These are phyloP conservation scores for Hiodon tergisus DNA, from an alignment of 2,113 vertebrate genomes.

Conservation along the genomic window DNA sequence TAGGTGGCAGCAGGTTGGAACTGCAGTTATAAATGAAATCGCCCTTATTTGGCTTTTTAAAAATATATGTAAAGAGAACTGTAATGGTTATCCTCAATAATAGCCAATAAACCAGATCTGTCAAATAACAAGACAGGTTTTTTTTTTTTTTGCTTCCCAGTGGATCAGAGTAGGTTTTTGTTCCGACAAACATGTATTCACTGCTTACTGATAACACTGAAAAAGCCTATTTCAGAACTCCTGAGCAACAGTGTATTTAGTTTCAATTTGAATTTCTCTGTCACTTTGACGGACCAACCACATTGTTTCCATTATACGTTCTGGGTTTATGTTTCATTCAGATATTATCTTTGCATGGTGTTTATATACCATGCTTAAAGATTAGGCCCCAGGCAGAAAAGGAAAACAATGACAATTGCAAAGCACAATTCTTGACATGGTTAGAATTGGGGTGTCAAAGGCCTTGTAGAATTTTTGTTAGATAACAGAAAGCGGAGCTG, in stretches of 20 bases:
- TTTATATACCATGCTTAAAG: neutral
- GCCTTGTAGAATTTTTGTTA: neutral
- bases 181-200: too few species aligned
- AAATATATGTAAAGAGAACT: too few species aligned
- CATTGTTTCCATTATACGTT: neutral
- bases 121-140: too few species aligned
- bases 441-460: neutral
- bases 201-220: too few species aligned
- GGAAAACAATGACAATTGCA: neutral
- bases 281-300: neutral
- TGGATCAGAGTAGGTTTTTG: too few species aligned
- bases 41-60: too few species aligned
- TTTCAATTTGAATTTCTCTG: neutral
- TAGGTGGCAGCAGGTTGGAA: too few species aligned
- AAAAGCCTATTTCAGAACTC: too few species aligned
- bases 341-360: neutral
- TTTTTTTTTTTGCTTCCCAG: too few species aligned
- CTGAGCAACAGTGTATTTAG: neutral
- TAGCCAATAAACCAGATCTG: too few species aligned
- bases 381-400: neutral
- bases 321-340: neutral
- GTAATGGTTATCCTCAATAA: too few species aligned
- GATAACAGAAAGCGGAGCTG: neutral
- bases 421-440: neutral
- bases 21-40: too few species aligned